These are phyloP conservation scores for Teleogryllus oceanicus DNA, from an alignment of 2,888 invertebrate genomes.

Conservation along the genomic window DNA sequence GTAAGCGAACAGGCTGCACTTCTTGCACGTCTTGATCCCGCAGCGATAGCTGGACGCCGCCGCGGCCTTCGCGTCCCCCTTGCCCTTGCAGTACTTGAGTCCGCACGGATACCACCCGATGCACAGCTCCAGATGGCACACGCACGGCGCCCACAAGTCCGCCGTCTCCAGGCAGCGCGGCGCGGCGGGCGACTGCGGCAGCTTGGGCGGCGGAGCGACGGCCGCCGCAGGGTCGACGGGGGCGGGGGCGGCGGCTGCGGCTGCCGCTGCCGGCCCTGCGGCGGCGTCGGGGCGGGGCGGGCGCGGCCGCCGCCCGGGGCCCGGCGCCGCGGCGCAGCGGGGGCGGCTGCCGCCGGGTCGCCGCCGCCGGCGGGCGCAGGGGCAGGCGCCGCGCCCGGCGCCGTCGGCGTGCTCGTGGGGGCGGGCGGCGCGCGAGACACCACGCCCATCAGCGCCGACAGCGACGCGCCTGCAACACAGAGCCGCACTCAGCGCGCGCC, in stretches of 20 bases:
- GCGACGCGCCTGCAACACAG: slow-evolving; percentile 59
- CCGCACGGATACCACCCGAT: slow-evolving; percentile 96
- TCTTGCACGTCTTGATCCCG: slow-evolving; percentile 92
- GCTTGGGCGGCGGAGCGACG: neutral
- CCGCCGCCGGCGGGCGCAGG: neutral
- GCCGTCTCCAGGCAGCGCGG: slow-evolving; percentile 62
- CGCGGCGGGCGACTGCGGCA: slow-evolving; percentile 33
- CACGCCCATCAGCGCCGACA: slow-evolving; percentile 66
- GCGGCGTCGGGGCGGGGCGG: neutral
- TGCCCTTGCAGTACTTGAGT: slow-evolving; percentile 85
- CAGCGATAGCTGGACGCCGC: slow-evolving; percentile 76
- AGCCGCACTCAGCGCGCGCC: too few species aligned
- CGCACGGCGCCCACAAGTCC: slow-evolving; percentile 69
- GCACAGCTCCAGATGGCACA: slow-evolving; percentile 82
- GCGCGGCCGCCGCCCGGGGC: neutral
- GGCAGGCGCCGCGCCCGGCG: neutral
- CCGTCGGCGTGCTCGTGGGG: slow-evolving; percentile 31
- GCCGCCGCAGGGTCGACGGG: neutral
- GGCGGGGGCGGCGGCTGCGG: neutral
- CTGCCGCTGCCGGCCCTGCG: neutral
- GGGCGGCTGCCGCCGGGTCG: neutral
- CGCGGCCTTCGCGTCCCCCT: slow-evolving; percentile 54
- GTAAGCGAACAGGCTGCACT: slow-evolving; percentile 84
- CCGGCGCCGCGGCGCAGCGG: neutral
- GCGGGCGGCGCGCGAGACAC: slow-evolving; percentile 67